Evolutionary conservation across 1,140 invertebrate species (phyloP).

Genomic region (Dreissena polymorpha): DNA sequence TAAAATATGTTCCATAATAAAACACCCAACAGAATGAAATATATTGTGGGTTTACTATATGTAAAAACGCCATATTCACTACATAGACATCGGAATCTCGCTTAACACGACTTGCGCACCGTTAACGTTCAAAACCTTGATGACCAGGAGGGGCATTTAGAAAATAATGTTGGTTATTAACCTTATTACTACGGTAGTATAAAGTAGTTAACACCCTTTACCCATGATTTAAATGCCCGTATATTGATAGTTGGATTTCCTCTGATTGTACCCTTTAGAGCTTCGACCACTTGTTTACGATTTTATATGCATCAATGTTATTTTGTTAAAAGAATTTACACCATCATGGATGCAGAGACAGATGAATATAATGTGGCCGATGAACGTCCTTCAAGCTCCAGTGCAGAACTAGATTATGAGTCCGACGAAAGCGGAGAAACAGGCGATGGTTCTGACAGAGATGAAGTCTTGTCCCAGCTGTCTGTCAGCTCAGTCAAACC

Average conservation of each 20-base stretch:
- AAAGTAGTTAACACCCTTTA: neutral
- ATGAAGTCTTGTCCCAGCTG: conserved; percentile 35
- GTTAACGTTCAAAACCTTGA: too few relatives aligned
- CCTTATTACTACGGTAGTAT: too few relatives aligned
- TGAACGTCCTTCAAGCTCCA: conserved; percentile 23
- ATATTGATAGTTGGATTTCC: conserved; percentile 14
- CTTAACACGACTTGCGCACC: too few relatives aligned
- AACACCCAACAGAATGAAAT: too few relatives aligned
- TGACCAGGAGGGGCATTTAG: too few relatives aligned
- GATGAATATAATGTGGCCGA: conserved; percentile 17
- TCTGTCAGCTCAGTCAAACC: conserved; percentile 47
- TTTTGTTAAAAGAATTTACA: neutral
- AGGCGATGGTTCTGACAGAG: conserved; percentile 23
- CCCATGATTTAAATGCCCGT: conserved; percentile 6
- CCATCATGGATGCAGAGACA: conserved; percentile 22
- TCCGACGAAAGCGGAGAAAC: conserved; percentile 20
- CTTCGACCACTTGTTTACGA: neutral
- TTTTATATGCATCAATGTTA: neutral
- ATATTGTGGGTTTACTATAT: too few relatives aligned
- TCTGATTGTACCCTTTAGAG: conserved; percentile 7
- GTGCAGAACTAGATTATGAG: conserved; percentile 31
- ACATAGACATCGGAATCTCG: too few relatives aligned
- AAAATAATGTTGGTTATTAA: too few relatives aligned
- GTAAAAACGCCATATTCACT: too few relatives aligned
- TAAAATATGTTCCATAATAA: too few relatives aligned